A percentile compares a stretch with the other conserved stretches of the same genome.
phyloP scores from a whole-genome alignment of 2,797 vertebrate genomes.

The Phalanger gymnotis region DNA sequence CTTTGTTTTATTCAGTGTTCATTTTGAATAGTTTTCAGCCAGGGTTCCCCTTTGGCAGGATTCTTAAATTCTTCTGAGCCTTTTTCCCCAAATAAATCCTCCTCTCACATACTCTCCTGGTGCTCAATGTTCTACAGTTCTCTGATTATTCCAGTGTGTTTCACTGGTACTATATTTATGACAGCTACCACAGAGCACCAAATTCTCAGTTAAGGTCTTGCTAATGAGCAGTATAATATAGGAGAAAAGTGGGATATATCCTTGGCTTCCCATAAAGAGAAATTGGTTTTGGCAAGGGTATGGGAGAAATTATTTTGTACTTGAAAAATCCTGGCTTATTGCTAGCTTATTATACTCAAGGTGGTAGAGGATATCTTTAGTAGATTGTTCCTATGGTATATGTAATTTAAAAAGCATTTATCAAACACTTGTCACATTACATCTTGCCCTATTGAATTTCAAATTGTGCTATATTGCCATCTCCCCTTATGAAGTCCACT shows the following conservation, averaged over 20 bases:
- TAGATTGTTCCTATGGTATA: not conserved
- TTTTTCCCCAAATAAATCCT: constrained; percentile 30
- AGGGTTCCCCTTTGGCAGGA: not conserved
- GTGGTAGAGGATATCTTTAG: constrained; percentile 16
- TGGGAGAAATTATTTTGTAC: constrained; percentile 19
- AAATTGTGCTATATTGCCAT: not conserved
- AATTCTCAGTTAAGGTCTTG: constrained; percentile 1
- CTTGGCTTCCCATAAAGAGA: not conserved
- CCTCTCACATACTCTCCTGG: not conserved
- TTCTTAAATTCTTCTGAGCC: not conserved
- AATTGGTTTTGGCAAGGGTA: not conserved
- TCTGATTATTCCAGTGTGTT: not conserved
- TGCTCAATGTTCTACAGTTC: not conserved
- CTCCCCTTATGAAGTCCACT: not conserved
- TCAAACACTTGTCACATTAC: not conserved
- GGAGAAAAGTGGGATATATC: constrained; percentile 22
- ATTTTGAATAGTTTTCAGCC: not conserved
- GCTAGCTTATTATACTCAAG: constrained; percentile 24
- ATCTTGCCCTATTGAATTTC: not conserved
- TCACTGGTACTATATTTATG: not conserved
- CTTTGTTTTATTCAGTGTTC: constrained; percentile 7
- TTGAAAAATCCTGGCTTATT: not conserved
- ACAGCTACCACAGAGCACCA: not conserved
- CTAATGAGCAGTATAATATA: not conserved
- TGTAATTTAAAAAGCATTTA: not conserved